Evolutionary conservation across 1,140 invertebrate species (phyloP), one percentile per base, ranked within the genome.

Genomic region (Cryptotermes secundus): DNA sequence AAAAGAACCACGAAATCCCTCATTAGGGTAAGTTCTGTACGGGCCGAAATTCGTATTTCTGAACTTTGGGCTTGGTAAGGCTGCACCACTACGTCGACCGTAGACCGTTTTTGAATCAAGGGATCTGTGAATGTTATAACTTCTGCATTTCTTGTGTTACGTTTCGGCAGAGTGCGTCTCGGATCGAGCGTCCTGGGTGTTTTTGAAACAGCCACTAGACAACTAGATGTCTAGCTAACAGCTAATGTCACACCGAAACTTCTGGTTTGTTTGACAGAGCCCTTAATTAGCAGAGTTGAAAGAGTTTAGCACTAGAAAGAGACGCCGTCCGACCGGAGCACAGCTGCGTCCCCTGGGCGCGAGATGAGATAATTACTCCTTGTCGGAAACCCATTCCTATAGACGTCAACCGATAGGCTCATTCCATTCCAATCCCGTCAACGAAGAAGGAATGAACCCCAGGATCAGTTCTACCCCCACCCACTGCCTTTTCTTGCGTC

Each of bases 271-370:
- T 2, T n/a, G 59, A 26, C 59, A 31, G 26, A 72, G 14, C 59
- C 59, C 59, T 72, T 72, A 72, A 72, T 72, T 72, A 72, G 26
- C 26, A 72, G n/a, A 72, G 59, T 72, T 72, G 59, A 72, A 72
- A 72, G 59, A 72, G 59, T 72, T 72, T 72, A n/a, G 59, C 59
- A 72, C 59, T 72, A 49, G 59, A 72, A n/a, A n/a, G 59, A 72
- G 59, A 72, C 59, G 1, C 26, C 4, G 26, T 19, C n/a, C 26
- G 59, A 72, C 59, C 59, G 26, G n/a, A 72, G 59, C 59, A 31
- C 59, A 72, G 31, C 26, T 72, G 59, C 26, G 59, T 26, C n/a
- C 59, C 59, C 59, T 72, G 59, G 45, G 59, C 59, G 59, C 31
- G n/a, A 26, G 59, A 72, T n/a, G 59, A 72, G 59, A 72, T 72